phyloP scores from a whole-genome alignment of 2,113 vertebrate species.

The Potamarius usumacintae region DNA sequence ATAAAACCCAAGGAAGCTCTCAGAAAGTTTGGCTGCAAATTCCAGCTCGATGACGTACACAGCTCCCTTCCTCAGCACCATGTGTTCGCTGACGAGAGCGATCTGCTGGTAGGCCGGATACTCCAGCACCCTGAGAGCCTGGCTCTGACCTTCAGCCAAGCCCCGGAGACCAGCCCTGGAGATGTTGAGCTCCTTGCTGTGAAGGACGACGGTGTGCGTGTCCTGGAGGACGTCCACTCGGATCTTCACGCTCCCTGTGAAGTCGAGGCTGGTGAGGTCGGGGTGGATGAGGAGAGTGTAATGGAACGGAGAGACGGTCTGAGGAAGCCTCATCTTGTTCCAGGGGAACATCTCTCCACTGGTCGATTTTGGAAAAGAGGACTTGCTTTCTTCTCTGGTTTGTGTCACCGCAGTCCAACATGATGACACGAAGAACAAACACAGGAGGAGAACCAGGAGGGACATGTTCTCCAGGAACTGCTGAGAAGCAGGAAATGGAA shows the following conservation, averaged over 20 bases:
- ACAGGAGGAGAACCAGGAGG: slow-evolving; percentile 16
- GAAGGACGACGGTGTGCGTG: slow-evolving; percentile 78
- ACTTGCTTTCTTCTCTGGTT: slow-evolving; percentile 12
- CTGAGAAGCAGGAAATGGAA: slow-evolving; percentile 14
- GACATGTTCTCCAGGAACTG: slow-evolving; percentile 28
- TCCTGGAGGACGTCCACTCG: slow-evolving; percentile 68
- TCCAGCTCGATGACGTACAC: slow-evolving; percentile 74
- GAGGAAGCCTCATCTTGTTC: slow-evolving; percentile 80
- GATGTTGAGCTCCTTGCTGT: slow-evolving; percentile 77
- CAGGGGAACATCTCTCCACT: slow-evolving; percentile 79
- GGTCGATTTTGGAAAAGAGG: slow-evolving; percentile 57
- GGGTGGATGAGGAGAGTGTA: slow-evolving; percentile 84
- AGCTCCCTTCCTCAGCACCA: slow-evolving; percentile 66
- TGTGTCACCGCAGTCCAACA: slow-evolving; percentile 20
- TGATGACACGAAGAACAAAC: background rate
- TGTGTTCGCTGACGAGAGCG: slow-evolving; percentile 67
- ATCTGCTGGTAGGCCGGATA: slow-evolving; percentile 76
- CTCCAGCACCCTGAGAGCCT: slow-evolving; percentile 70
- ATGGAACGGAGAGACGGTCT: slow-evolving; percentile 73
- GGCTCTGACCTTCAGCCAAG: slow-evolving; percentile 35
- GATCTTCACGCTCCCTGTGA: slow-evolving; percentile 73
- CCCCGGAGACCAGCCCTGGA: slow-evolving; percentile 63
- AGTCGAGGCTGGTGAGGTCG: slow-evolving; percentile 81
- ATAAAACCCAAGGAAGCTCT: slow-evolving; percentile 85
- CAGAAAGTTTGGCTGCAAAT: slow-evolving; percentile 80